Base-by-base conservation (phyloP, 1,140 invertebrate genomes). In the Pogonus chalceus region DNA sequence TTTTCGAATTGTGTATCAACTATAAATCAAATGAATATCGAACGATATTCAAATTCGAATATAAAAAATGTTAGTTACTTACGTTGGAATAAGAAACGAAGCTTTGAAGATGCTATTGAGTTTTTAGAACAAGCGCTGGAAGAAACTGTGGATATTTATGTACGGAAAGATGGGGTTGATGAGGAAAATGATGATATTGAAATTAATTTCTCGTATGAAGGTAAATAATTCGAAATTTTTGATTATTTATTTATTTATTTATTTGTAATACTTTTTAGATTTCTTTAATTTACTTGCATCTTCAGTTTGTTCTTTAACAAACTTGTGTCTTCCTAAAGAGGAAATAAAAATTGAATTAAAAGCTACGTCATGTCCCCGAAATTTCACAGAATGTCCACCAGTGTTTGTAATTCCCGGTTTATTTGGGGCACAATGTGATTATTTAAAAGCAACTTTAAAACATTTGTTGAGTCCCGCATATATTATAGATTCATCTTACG, bases 351-450 rank as follows among this genome's bases (percentile, higher is more conserved):
- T n/a, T n/a, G n/a, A n/a, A n/a, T n/a, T n/a, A n/a, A n/a, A n/a
- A 12, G 54, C 60, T 9, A 65, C 65, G 2, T 58, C 65, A 20
- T 63, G 68, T 31, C 65, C 63, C 2, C 52, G 57, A 26, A 61
- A 59, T 35, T 62, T 69, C 1, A 47, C 65, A 31, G 69, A 70
- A 55, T 39, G 67, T 12, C 61, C 64, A 16, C 68, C 69, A 9
- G 51, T 71, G 0, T 69, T 71, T 53, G 56, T 71, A 9, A 61
- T 71, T 35, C 69, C 69, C 7, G 69, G 69, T 14, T 51, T 71
- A 22, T 62, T 54, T 23, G 60, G 61, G 7, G 20, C 48, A 4
- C 53, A 58, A 7, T 55, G 54, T 48, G 53, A 59, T 3, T 55
- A 55, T 48, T 51, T 68, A 2, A 49, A 61, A 20, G 58, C 66